Evolutionary conservation across 1,140 invertebrate species (phyloP).

Genomic region (Megathymus violae): DNA sequence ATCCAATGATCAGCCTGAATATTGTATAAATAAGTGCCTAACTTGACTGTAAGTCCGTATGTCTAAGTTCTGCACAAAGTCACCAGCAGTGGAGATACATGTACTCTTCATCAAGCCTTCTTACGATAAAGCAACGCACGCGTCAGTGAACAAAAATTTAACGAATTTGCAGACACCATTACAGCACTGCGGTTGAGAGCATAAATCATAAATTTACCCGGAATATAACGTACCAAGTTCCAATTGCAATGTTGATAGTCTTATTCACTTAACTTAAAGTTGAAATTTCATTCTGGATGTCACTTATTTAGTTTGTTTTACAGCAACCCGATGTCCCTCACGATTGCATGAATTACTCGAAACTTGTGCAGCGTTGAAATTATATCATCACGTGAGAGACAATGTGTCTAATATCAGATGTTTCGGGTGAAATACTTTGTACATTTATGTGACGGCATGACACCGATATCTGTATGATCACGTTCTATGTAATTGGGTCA

Average conservation of each 20-base stretch:
- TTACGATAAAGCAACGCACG: neutral
- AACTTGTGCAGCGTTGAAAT: conserved; percentile 2
- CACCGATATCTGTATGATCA: too few relatives aligned
- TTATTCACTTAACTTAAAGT: neutral
- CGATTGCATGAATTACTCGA: conserved; percentile 8
- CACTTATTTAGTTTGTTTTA: too few relatives aligned
- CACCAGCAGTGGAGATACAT: neutral
- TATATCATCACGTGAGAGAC: conserved; percentile 1
- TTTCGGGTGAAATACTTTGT: neutral
- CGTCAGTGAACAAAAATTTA: neutral
- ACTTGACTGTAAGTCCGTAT: too few relatives aligned
- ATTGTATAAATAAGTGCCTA: too few relatives aligned
- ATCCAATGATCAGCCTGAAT: too few relatives aligned
- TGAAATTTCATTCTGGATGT: neutral
- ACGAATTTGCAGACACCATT: neutral
- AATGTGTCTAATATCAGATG: neutral
- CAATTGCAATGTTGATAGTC: neutral
- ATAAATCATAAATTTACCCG: conserved; percentile 14
- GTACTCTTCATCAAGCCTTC: neutral
- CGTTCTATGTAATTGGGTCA: too few relatives aligned
- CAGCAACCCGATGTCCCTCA: conserved; percentile 14
- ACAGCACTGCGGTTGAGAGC: conserved; percentile 14
- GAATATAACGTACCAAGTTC: neutral
- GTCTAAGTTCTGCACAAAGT: too few relatives aligned
- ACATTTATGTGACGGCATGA: too few relatives aligned